These are phyloP conservation scores for Pachycephus smyrnensis DNA, from an alignment of 2,888 invertebrate genomes.

Conservation along the genomic window DNA sequence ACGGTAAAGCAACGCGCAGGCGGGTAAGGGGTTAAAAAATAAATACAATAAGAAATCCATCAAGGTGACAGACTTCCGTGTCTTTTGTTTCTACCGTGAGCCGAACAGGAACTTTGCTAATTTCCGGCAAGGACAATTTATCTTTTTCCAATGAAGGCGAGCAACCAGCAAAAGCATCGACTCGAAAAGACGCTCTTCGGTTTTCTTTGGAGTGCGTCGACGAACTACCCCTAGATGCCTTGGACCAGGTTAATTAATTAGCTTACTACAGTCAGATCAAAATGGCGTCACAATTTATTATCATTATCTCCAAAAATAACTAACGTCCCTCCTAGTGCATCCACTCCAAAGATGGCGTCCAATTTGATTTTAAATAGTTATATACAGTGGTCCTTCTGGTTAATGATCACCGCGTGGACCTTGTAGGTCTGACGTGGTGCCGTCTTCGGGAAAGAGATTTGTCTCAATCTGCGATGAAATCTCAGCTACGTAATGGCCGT, in stretches of 20 bases:
- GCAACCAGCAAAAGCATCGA: too few relatives aligned
- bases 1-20: too few relatives aligned
- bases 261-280: neutral
- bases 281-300: neutral
- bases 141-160: too few relatives aligned
- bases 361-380: neutral
- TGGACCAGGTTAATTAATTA: too few relatives aligned
- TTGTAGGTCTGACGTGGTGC: neutral
- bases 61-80: neutral
- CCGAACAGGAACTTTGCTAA: too few relatives aligned
- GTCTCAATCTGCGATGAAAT: constrained; percentile 31
- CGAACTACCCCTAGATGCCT: too few relatives aligned
- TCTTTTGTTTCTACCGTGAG: too few relatives aligned
- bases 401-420: neutral
- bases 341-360: neutral
- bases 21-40: too few relatives aligned
- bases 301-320: neutral
- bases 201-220: too few relatives aligned
- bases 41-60: neutral
- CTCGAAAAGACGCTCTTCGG: too few relatives aligned
- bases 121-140: too few relatives aligned
- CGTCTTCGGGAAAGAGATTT: constrained; percentile 26
- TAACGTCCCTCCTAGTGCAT: neutral
- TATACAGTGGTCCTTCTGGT: neutral
- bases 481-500: constrained; percentile 17